Evolutionary conservation across 2,113 vertebrate genomes (phyloP), one percentile per base, ranked within the genome.

Genomic region (Strix uralensis): DNA sequence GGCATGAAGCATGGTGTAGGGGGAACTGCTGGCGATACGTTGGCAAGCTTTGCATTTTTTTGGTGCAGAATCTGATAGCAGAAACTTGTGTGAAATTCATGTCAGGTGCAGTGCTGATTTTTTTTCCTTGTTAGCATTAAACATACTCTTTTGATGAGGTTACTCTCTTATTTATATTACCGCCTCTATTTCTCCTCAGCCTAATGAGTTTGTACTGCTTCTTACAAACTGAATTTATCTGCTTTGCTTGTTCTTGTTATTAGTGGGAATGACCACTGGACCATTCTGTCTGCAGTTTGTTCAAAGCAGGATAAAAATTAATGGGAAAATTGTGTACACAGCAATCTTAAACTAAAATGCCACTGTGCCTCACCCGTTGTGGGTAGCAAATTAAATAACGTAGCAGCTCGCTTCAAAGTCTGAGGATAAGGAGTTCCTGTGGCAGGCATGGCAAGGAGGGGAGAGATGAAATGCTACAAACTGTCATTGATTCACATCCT

Each of bases 1-100:
- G 75, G 30, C 7, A 9, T 6, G 25, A 47, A 83, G 46, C 0
- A 0, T 30, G 51, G 51, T 2, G 5, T 7, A 8, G 1, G 1
- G 8, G 66, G 19, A 71, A 9, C 32, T 75, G 49, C 61, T 67
- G 66, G 62, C 75, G 83, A 4, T 5, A 17, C 10, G 1, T 3
- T 34, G 59, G 11, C 55, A 25, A 44, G 38, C 49, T 82, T 63
- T 71, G 21, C 13, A 3, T 30, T 55, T 83, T 44, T 21, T 17
- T 10, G 29, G 13, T 21, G 40, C 63, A 49, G 40, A 61, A 61
- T 8, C 67, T 69, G 52, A n/a, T 49, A 6, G 40, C n/a, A 67
- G 77, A 78, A 81, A 34, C 25, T 77, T 3, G 32, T 49, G 21
- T 72, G 66, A 55, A 75, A 90, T 85, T 78, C 51, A 21, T 38